A percentile compares a stretch with the other conserved stretches of the same genome.
Conservation (phyloP, 2,888 invertebrate genomes). For the Argyresthia albistria region DNA sequence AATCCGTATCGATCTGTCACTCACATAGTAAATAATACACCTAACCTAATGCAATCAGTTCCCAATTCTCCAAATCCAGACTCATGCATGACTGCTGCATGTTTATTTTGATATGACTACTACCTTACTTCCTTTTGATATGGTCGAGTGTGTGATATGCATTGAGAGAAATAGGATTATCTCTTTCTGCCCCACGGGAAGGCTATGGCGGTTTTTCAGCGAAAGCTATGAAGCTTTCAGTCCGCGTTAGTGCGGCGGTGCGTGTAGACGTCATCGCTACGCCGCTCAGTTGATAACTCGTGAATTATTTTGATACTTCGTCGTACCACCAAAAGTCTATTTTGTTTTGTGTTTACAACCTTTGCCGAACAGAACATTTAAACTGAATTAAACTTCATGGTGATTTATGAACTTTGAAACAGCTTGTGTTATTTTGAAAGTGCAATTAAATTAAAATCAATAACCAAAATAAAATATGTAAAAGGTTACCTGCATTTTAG, state of each 20-base stretch:
- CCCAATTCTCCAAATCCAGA: conserved; percentile 25
- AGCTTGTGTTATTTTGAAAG: conserved; percentile 18
- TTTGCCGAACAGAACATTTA: not conserved
- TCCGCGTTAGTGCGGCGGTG: conserved; percentile 59
- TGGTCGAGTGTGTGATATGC: conserved; percentile 28
- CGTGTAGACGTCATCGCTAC: conserved; percentile 34
- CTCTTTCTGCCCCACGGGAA: conserved; percentile 28
- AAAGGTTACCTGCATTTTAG: not conserved
- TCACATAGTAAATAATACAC: not conserved
- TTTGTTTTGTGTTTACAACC: conserved; percentile 24
- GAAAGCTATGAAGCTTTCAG: conserved; percentile 41
- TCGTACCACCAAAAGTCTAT: conserved; percentile 8
- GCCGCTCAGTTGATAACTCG: conserved; percentile 23
- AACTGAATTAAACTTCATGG: not conserved
- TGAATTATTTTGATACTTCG: conserved; percentile 13
- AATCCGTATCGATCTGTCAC: not conserved
- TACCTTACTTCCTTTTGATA: conserved; percentile 47
- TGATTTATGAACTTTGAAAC: conserved; percentile 12
- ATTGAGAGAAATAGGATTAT: conserved; percentile 18
- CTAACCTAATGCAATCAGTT: not conserved
- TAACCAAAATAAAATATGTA: no score
- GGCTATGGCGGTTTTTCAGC: conserved; percentile 19
- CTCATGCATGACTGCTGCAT: conserved; percentile 28
- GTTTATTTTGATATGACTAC: conserved; percentile 60
- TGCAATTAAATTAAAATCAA: not conserved